A percentile compares a stretch with the other conserved stretches of the same genome.
phyloP scores from a whole-genome alignment of 1,140 invertebrate species.

The Cataglyphis hispanica region DNA sequence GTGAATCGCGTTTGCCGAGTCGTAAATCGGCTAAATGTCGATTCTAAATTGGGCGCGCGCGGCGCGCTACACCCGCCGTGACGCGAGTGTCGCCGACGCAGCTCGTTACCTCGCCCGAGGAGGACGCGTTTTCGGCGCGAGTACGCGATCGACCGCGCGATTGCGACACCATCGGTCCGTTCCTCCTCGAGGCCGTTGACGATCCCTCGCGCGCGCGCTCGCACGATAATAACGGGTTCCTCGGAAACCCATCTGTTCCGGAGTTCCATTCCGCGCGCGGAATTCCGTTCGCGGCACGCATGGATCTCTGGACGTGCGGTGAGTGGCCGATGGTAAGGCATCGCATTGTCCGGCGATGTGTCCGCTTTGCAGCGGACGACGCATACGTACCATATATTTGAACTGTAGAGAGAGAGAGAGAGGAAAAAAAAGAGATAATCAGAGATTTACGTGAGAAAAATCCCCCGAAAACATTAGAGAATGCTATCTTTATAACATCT shows the following conservation, averaged over 20 bases:
- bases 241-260: conserved; percentile 26
- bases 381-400: conserved; percentile 54
- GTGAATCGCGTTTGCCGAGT: background rate
- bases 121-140: background rate
- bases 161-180: background rate
- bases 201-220: conserved; percentile 3
- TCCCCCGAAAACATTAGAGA: conserved; percentile 56
- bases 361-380: conserved; percentile 29
- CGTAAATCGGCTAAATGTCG: background rate
- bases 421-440: conserved; percentile 1
- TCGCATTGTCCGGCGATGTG: conserved; percentile 69
- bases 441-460: conserved; percentile 70
- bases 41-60: conserved; percentile 16
- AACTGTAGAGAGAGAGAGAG: conserved; percentile 6
- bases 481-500: conserved; percentile 66
- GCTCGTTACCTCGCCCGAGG: too few species aligned
- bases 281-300: conserved; percentile 65
- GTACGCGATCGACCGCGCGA: conserved; percentile 40
- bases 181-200: background rate
- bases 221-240: conserved; percentile 36
- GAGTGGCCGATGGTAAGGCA: conserved; percentile 74
- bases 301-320: conserved; percentile 75
- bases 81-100: background rate
- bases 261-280: conserved; percentile 60
- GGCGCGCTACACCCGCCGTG: background rate